A percentile compares a stretch with the other conserved stretches of the same genome.
Conservation (phyloP, 1,140 invertebrate genomes). For the Drosophila ironensis region DNA sequence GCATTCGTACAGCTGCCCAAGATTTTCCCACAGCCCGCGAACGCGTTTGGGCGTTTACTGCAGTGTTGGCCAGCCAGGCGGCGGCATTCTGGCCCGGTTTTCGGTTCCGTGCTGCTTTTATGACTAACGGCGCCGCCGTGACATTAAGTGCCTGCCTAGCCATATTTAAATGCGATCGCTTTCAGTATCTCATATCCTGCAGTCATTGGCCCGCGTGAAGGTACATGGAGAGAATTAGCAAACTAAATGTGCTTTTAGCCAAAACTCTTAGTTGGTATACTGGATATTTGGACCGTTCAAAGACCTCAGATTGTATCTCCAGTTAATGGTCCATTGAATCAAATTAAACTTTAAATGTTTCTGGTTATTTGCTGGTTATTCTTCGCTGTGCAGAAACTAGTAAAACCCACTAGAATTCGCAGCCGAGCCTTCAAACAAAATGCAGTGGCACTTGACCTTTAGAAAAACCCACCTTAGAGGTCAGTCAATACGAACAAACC, state of each 20-base stretch:
- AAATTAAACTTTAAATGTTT: no score
- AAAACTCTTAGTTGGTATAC: no score
- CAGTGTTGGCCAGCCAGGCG: constrained; percentile 19
- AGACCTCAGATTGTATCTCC: no score
- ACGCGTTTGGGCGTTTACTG: constrained; percentile 39
- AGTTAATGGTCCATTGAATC: no score
- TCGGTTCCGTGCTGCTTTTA: constrained; percentile 29
- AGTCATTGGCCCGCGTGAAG: no score
- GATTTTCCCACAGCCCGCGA: constrained; percentile 42
- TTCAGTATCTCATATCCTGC: constrained; percentile 62
- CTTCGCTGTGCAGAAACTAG: constrained; percentile 14
- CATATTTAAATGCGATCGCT: constrained; percentile 32
- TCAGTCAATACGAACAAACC: constrained; percentile 6
- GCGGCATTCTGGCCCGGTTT: constrained; percentile 9
- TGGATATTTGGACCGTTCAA: no score
- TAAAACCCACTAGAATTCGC: constrained; percentile 1
- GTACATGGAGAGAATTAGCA: no score
- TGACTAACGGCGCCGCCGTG: constrained; percentile 59
- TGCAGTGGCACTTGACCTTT: constrained; percentile 68
- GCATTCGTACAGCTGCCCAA: constrained; percentile 6
- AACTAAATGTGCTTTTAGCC: no score
- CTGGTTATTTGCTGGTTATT: neutral
- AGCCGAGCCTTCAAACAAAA: constrained; percentile 48
- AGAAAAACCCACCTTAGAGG: constrained; percentile 20
- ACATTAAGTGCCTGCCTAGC: constrained; percentile 52